These are phyloP conservation scores for Platyrinchus mystaceus DNA, from an alignment of 2,797 vertebrate species.

Conservation along the genomic window DNA sequence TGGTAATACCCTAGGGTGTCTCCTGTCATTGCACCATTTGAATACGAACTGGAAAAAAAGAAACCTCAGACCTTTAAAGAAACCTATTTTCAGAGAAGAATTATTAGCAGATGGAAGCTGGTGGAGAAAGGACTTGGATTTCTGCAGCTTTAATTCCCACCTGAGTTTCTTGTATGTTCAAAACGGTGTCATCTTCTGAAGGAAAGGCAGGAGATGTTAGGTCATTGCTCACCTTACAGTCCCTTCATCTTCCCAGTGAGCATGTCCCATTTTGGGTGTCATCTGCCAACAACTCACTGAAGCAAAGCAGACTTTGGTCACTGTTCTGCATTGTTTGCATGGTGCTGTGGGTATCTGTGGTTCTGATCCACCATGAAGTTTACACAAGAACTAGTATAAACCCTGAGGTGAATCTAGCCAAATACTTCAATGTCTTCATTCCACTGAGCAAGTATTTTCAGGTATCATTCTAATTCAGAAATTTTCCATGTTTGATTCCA, in stretches of 20 bases:
- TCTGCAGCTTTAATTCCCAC: neutral
- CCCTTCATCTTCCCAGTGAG: neutral
- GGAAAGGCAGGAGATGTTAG: neutral
- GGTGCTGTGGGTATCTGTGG: neutral
- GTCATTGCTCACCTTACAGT: neutral
- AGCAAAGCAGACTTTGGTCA: neutral
- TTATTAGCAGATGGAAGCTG: neutral
- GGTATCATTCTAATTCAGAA: neutral
- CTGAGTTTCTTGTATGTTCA: neutral
- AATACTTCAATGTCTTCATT: constrained; percentile 1
- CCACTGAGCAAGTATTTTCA: constrained; percentile 33
- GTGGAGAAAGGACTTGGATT: neutral
- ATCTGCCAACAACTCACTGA: neutral
- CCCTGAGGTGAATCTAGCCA: neutral
- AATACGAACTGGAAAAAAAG: constrained; percentile 1
- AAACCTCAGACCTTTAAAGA: constrained; percentile 10
- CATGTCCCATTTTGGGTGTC: neutral
- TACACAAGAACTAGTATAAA: neutral
- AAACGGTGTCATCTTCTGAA: neutral
- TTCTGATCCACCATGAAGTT: neutral
- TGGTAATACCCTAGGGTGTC: constrained; percentile 61
- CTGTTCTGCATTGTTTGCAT: neutral
- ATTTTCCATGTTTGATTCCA: constrained; percentile 25
- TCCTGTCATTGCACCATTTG: constrained; percentile 48
- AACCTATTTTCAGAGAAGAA: neutral